Evolutionary conservation across 2,113 vertebrate genomes (phyloP), one percentile per base, ranked within the genome.

Genomic region (Gallinago undulata): DNA sequence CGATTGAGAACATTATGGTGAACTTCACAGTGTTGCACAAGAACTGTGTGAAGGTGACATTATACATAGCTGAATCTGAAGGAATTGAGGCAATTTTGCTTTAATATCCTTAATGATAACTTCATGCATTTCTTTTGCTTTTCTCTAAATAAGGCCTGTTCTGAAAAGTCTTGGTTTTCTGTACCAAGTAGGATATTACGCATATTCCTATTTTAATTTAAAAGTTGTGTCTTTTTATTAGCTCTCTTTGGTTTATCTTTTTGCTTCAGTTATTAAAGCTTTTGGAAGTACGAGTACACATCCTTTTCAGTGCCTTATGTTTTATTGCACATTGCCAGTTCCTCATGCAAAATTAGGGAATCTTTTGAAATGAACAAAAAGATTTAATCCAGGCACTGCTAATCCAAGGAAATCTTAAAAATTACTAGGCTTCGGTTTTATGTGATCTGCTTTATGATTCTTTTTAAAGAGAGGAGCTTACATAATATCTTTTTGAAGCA

Each of bases 21-120:
- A 84, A 41, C n/a, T 53, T 80, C 22, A 39, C 7, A 66, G 22
- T 90, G 41, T 11, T 78, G 18, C 47, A 9, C 22, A 57, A 79
- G 51, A 59, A 24, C 35, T 45, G 0, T n/a, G 10, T 75, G 56
- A 53, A 77, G 16, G 17, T 69, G 35, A 25, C 0, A 0, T 59
- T 45, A 24, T 23, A 30, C 0, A 0, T 67, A 14, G 7, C n/a
- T 78, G 56, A 30, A 67, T 82, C 17, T 13, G 19, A 72, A 51
- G 10, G 33, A 45, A n/a, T 50, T 19, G 41, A 45, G 14, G 10
- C 10, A 24, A 10, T 41, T 82, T 75, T 68, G 19, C 14, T 64
- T 63, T 59, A 35, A 27, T 57, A 70, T 6, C 5, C 24, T 78
- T 86, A 83, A 47, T 41, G 43, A 6, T 59, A 14, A 39, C 43